Evolutionary conservation across 2,113 vertebrate species (phyloP).

Genomic region (Lepisosteus osseus): DNA sequence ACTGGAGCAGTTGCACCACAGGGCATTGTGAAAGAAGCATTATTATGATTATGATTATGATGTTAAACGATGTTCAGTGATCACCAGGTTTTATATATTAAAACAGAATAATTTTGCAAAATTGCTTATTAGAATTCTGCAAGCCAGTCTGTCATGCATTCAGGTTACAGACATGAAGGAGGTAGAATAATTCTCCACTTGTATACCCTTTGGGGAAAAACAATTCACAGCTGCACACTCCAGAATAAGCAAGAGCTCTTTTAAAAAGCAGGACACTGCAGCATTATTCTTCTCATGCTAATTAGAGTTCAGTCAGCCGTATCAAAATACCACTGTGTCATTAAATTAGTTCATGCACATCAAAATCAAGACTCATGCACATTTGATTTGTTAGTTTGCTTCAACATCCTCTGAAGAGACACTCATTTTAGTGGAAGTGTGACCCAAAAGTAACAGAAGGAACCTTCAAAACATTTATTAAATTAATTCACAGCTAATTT

Average conservation of each 20-base stretch:
- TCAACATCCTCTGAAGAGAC: not conserved
- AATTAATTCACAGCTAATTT: too few species aligned
- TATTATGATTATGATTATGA: conserved; percentile 22
- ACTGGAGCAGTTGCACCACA: not conserved
- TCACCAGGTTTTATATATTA: not conserved
- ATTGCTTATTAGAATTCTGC: not conserved
- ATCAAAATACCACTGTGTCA: not conserved
- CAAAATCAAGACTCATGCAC: conserved; percentile 4
- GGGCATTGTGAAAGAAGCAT: conserved; percentile 8
- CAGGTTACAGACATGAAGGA: conserved; percentile 11
- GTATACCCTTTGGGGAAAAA: conserved; percentile 10
- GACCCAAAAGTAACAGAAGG: not conserved
- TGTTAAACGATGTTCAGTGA: conserved; percentile 6
- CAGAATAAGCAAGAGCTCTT: conserved; percentile 4
- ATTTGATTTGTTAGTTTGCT: not conserved
- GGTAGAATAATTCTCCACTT: conserved; percentile 17
- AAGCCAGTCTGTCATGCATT: conserved; percentile 19
- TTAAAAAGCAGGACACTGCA: not conserved
- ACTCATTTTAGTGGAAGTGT: not conserved
- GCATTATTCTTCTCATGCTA: conserved; percentile 34
- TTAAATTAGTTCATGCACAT: conserved; percentile 4
- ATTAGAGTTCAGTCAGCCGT: not conserved
- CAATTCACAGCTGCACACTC: conserved; percentile 23
- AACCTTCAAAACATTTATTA: too few species aligned
- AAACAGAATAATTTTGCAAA: too few species aligned